Evolutionary conservation across 1,140 invertebrate species (phyloP).

Genomic region (Nasonia longicornis): DNA sequence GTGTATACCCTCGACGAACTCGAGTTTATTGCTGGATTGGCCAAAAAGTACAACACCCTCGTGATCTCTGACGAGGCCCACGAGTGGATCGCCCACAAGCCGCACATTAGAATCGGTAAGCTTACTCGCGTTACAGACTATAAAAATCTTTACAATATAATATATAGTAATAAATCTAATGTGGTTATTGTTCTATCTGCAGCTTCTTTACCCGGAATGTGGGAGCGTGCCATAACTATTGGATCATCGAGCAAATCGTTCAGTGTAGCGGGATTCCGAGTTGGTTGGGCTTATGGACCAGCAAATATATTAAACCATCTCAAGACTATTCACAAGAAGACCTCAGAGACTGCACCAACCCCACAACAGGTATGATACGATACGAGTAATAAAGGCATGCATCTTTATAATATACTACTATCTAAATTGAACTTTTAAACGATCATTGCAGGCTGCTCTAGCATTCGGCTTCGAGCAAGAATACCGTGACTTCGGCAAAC

Average conservation of each 20-base stretch:
- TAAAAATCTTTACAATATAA: neutral
- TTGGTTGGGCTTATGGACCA: neutral
- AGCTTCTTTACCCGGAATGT: neutral
- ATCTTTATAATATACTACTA: neutral
- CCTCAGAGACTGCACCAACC: neutral
- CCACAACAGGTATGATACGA: neutral
- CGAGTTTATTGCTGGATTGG: constrained; percentile 85
- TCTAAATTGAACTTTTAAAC: too few relatives aligned
- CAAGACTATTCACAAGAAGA: neutral
- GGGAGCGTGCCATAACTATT: neutral
- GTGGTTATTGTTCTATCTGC: neutral
- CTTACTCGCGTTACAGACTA: neutral
- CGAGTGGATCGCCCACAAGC: constrained; percentile 73
- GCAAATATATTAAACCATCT: neutral
- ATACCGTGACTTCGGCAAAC: constrained; percentile 74
- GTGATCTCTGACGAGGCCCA: constrained; percentile 96
- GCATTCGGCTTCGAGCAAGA: constrained; percentile 92
- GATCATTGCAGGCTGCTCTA: constrained; percentile 82
- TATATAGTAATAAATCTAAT: neutral
- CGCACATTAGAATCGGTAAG: constrained; percentile 4
- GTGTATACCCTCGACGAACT: constrained; percentile 82
- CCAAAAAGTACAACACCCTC: constrained; percentile 91
- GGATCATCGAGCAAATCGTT: neutral
- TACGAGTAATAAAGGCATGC: too few relatives aligned
- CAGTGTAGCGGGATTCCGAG: neutral